Evolutionary conservation across 1,140 invertebrate species (phyloP).

Genomic region (Dreissena polymorpha): DNA sequence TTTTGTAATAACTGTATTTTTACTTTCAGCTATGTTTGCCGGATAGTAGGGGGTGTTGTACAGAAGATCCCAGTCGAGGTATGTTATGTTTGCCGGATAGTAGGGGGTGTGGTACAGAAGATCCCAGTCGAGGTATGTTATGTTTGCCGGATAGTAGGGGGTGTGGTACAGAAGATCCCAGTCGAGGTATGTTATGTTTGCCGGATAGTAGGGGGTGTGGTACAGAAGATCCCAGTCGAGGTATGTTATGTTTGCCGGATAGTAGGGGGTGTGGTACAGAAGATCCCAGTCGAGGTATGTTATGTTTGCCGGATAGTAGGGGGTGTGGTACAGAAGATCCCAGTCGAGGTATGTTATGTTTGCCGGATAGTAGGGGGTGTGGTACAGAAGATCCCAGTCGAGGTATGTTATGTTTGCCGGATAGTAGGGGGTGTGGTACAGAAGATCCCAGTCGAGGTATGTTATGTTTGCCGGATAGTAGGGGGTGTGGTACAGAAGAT

Average conservation of each 20-base stretch:
- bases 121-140: constrained; percentile 66
- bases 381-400: constrained; percentile 73
- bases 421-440: constrained; percentile 78
- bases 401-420: constrained; percentile 62
- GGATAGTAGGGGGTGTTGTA: constrained; percentile 77
- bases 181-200: constrained; percentile 63
- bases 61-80: constrained; percentile 73
- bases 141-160: constrained; percentile 73
- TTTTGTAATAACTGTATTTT: not conserved
- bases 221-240: constrained; percentile 73
- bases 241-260: constrained; percentile 67
- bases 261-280: constrained; percentile 78
- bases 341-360: constrained; percentile 62
- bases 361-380: constrained; percentile 77
- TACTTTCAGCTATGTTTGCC: constrained; percentile 64
- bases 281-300: constrained; percentile 65
- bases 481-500: constrained; percentile 79
- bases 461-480: constrained; percentile 69
- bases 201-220: constrained; percentile 76
- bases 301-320: constrained; percentile 73
- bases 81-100: constrained; percentile 68
- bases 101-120: constrained; percentile 78
- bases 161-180: constrained; percentile 77
- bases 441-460: constrained; percentile 68
- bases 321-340: constrained; percentile 78